A percentile compares a stretch with the other conserved stretches of the same genome.
Evolutionary conservation across 2,888 invertebrate species (phyloP).

Genomic region (Deilephila porcellus): DNA sequence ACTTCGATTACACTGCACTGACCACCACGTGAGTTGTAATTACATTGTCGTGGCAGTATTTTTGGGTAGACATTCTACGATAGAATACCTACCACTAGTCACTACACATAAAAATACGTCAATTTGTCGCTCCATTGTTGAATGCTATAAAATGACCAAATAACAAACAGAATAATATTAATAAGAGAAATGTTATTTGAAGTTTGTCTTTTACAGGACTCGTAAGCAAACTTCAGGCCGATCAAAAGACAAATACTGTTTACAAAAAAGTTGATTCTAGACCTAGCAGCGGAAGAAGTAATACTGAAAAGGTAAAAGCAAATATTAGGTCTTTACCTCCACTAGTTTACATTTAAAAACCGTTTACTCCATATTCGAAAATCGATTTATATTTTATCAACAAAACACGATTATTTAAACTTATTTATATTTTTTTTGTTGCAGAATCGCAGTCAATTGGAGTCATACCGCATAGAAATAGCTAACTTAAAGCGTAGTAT

Average conservation of each 20-base stretch:
- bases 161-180: not conserved
- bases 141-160: no score
- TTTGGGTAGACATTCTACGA: no score
- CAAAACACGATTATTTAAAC: not conserved
- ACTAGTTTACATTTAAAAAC: no score
- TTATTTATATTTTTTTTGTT: constrained; percentile 31
- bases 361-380: no score
- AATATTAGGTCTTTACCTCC: no score
- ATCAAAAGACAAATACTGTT: constrained; percentile 61
- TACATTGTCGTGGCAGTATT: no score
- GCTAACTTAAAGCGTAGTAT: constrained; percentile 81
- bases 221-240: constrained; percentile 74
- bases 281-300: constrained; percentile 66
- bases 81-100: no score
- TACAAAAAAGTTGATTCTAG: constrained; percentile 64
- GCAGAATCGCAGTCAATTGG: constrained; percentile 63
- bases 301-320: constrained; percentile 64
- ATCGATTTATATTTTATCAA: no score
- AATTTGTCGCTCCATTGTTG: no score
- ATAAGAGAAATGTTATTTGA: not conserved
- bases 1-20: no score
- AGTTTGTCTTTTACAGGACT: constrained; percentile 58
- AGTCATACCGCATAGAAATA: constrained; percentile 76
- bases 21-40: no score
- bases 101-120: no score